Conservation (phyloP, 1,140 invertebrate genomes). For the Odontomachus brunneus region DNA sequence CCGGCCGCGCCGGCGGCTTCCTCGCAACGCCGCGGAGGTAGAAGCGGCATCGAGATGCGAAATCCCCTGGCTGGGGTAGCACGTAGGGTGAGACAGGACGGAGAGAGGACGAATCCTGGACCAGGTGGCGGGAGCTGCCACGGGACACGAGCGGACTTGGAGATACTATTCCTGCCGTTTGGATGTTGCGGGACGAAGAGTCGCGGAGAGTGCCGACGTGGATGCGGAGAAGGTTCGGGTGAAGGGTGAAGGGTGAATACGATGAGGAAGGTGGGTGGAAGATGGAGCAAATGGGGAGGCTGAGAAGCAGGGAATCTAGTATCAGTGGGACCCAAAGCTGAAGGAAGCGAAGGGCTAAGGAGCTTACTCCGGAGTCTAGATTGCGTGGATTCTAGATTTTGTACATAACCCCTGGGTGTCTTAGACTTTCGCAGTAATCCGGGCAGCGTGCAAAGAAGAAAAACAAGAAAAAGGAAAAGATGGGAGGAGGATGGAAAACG, state of each 20-base stretch:
- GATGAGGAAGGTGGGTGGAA: not conserved
- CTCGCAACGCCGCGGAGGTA: slow-evolving; percentile 53
- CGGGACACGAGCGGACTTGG: slow-evolving; percentile 44
- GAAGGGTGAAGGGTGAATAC: slow-evolving; percentile 42
- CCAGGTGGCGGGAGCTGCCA: slow-evolving; percentile 51
- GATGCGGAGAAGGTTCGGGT: slow-evolving; percentile 14
- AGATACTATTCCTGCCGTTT: slow-evolving; percentile 60
- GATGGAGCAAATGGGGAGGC: not conserved
- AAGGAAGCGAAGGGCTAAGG: not conserved
- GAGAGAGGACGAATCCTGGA: slow-evolving; percentile 47
- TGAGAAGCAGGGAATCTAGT: slow-evolving; percentile 14
- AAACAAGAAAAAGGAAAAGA: not conserved
- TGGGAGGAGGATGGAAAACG: not conserved
- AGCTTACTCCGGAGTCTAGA: slow-evolving; percentile 8
- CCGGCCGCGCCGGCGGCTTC: slow-evolving; percentile 49
- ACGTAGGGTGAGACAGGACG: not conserved
- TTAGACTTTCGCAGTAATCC: not conserved
- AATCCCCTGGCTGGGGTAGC: slow-evolving; percentile 48
- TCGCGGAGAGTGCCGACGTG: slow-evolving; percentile 3
- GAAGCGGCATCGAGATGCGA: slow-evolving; percentile 64
- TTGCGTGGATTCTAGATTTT: slow-evolving; percentile 20
- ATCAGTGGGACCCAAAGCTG: slow-evolving; percentile 10
- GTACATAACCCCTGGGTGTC: slow-evolving; percentile 1
- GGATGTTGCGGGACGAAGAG: slow-evolving; percentile 11
- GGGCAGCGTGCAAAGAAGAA: not conserved